phyloP scores from a whole-genome alignment of 2,797 vertebrate species.

The Clamator glandarius region DNA sequence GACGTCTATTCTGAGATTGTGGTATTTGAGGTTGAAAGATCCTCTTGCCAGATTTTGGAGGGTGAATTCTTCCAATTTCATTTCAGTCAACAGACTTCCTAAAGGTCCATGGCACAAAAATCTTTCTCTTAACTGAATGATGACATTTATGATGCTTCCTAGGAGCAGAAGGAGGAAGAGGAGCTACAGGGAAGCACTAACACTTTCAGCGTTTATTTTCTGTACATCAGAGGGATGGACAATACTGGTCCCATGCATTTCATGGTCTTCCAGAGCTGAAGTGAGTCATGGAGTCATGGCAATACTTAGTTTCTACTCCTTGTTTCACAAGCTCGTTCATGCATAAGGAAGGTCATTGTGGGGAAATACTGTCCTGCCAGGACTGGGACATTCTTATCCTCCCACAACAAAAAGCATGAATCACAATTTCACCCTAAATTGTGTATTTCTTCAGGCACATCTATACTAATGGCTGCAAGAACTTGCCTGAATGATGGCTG shows the following conservation, averaged over 20 bases:
- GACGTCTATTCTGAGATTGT: background rate
- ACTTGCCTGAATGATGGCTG: background rate
- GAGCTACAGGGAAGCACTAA: background rate
- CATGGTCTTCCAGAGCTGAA: background rate
- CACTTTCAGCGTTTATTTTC: background rate
- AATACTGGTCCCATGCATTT: background rate
- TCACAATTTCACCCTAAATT: background rate
- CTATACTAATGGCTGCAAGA: background rate
- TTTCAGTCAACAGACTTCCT: background rate
- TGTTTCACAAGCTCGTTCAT: background rate
- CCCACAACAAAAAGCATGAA: background rate
- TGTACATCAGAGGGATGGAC: background rate
- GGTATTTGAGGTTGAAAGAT: background rate
- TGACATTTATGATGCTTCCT: accelerated
- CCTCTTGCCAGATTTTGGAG: background rate
- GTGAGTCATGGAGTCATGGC: background rate
- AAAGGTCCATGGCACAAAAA: background rate
- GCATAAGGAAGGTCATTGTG: background rate
- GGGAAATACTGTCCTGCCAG: background rate
- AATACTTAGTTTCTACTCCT: background rate
- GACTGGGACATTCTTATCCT: background rate
- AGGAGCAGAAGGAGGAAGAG: background rate
- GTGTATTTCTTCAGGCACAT: background rate
- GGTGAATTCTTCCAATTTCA: background rate
- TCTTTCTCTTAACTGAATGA: background rate